Evolutionary conservation across 2,797 vertebrate species (phyloP).

Genomic region (Pangasius djambal): DNA sequence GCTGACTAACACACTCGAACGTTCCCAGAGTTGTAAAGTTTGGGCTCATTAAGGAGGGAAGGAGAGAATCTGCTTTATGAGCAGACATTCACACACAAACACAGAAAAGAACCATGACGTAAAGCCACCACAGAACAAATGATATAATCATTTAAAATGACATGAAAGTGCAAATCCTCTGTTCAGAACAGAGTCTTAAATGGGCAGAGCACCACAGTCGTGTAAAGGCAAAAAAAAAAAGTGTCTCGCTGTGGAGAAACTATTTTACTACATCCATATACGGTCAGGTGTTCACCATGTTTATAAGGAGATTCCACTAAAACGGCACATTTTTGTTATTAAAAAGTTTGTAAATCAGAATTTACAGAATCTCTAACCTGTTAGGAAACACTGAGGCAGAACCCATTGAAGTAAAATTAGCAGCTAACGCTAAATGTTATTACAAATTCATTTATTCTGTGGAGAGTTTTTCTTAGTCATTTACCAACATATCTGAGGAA

Average conservation of each 20-base stretch:
- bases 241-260: slow-evolving; percentile 37
- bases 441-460: not conserved
- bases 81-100: slow-evolving; percentile 25
- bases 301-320: slow-evolving; percentile 21
- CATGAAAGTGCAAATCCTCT: slow-evolving; percentile 70
- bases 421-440: not conserved
- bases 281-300: slow-evolving; percentile 26
- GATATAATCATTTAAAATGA: slow-evolving; percentile 34
- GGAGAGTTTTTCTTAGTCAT: too few relatives aligned
- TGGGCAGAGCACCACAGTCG: slow-evolving; percentile 59
- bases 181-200: slow-evolving; percentile 49
- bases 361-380: not conserved
- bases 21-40: slow-evolving; percentile 39
- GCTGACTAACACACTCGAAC: slow-evolving; percentile 29
- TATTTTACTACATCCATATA: slow-evolving; percentile 8
- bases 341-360: not conserved
- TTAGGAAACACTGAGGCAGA: not conserved
- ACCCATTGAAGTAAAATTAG: not conserved
- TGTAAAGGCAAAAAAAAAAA: slow-evolving; percentile 33
- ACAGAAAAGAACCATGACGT: slow-evolving; percentile 50
- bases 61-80: not conserved
- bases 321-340: not conserved
- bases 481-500: not conserved
- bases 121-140: slow-evolving; percentile 48
- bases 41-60: slow-evolving; percentile 37